A percentile compares a stretch with the other conserved stretches of the same genome.
phyloP scores from a whole-genome alignment of 2,888 invertebrate species.

The Eilema sororculum region DNA sequence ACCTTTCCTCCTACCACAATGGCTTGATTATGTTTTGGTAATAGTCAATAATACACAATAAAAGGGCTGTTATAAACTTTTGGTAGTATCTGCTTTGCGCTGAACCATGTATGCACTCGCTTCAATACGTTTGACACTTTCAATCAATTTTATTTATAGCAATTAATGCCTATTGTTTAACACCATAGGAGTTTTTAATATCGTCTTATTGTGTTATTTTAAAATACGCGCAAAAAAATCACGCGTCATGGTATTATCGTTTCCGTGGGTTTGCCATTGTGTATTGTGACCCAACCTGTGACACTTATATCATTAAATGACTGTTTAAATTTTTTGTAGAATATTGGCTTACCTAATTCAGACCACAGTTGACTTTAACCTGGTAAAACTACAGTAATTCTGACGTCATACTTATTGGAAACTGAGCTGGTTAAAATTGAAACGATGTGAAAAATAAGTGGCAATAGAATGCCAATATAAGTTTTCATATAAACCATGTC shows the following conservation, averaged over 20 bases:
- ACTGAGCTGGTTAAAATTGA: not conserved
- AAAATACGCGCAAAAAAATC: not conserved
- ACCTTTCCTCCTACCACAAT: too few relatives aligned
- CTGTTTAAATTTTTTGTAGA: not conserved
- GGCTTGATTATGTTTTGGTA: too few relatives aligned
- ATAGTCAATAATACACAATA: too few relatives aligned
- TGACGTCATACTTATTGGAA: not conserved
- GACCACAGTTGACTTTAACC: not conserved
- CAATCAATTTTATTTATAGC: not conserved
- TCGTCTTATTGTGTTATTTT: not conserved
- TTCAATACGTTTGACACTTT: not conserved
- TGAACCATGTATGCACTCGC: too few relatives aligned
- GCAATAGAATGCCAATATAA: too few relatives aligned
- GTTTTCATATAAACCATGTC: too few relatives aligned
- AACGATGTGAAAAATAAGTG: too few relatives aligned
- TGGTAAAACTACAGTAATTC: not conserved
- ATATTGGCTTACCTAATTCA: not conserved
- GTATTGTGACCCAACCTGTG: not conserved
- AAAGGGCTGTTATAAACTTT: too few relatives aligned
- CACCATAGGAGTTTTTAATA: not conserved
- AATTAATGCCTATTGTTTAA: not conserved
- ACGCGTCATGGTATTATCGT: not conserved
- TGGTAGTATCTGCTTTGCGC: too few relatives aligned
- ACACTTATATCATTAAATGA: not conserved
- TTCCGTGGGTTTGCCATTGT: constrained; percentile 3